phyloP scores from a whole-genome alignment of 2,113 vertebrate genomes.

The Cygnus buccinator region DNA sequence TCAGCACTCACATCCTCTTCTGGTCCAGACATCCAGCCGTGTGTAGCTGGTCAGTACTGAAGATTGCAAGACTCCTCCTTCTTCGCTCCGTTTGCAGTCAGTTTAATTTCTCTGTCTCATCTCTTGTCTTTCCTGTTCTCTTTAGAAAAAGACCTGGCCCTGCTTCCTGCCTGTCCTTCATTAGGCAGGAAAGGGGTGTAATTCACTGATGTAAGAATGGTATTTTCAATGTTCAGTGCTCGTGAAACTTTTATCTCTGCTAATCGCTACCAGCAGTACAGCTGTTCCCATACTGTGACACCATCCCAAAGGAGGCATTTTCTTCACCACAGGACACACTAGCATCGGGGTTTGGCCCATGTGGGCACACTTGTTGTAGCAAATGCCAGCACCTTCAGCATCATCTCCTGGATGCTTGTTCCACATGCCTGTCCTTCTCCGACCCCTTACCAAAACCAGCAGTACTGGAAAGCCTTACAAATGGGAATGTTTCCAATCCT shows the following conservation, averaged over 20 bases:
- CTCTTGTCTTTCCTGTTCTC: neutral
- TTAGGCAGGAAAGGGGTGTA: neutral
- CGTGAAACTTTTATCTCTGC: neutral
- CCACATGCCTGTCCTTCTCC: neutral
- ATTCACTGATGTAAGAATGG: neutral
- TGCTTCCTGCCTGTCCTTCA: neutral
- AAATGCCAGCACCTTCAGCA: neutral
- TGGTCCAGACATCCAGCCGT: neutral
- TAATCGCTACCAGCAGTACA: neutral
- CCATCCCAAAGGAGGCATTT: neutral
- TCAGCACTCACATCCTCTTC: neutral
- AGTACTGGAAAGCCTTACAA: neutral
- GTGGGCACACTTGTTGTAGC: neutral
- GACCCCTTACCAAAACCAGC: neutral
- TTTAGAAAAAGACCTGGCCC: neutral
- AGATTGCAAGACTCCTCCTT: neutral
- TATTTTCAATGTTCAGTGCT: neutral
- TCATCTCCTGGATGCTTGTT: neutral
- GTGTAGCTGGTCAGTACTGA: neutral
- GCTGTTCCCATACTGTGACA: neutral
- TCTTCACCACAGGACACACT: accelerated
- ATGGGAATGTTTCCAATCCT: neutral
- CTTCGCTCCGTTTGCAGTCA: neutral
- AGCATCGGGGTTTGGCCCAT: neutral
- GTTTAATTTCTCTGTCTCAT: neutral